Conservation (phyloP, 1,140 invertebrate species). For the Meloidogyne hapla region DNA sequence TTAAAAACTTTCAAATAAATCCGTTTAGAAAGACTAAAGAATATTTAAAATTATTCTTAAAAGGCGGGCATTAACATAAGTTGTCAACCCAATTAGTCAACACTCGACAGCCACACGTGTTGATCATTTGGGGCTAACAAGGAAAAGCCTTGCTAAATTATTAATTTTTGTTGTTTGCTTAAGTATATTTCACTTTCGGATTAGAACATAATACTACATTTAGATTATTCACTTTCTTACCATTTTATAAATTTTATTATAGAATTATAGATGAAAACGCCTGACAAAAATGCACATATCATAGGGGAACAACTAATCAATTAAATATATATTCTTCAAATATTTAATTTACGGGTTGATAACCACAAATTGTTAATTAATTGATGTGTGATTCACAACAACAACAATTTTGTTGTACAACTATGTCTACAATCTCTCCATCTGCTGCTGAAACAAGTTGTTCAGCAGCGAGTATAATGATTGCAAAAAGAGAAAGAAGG, state of each 20-base stretch:
- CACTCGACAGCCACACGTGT: neutral
- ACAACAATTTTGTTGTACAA: conserved; percentile 5
- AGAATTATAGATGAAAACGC: neutral
- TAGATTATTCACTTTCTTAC: neutral
- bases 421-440: neutral
- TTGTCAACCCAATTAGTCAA: neutral
- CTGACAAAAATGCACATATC: neutral
- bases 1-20: too few species aligned
- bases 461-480: conserved; percentile 18
- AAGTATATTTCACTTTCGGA: neutral
- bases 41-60: neutral
- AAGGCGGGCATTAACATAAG: neutral
- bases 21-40: neutral
- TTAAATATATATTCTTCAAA: neutral
- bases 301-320: neutral
- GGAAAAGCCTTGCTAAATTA: neutral
- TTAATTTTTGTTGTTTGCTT: neutral
- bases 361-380: neutral
- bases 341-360: neutral
- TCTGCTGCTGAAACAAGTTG: neutral
- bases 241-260: neutral
- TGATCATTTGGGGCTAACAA: neutral
- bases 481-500: conserved; percentile 22
- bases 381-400: conserved; percentile 9
- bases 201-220: neutral